A percentile compares a stretch with the other conserved stretches of the same genome.
Conservation (phyloP, 2,113 vertebrate species). For the Tetrao urogallus region DNA sequence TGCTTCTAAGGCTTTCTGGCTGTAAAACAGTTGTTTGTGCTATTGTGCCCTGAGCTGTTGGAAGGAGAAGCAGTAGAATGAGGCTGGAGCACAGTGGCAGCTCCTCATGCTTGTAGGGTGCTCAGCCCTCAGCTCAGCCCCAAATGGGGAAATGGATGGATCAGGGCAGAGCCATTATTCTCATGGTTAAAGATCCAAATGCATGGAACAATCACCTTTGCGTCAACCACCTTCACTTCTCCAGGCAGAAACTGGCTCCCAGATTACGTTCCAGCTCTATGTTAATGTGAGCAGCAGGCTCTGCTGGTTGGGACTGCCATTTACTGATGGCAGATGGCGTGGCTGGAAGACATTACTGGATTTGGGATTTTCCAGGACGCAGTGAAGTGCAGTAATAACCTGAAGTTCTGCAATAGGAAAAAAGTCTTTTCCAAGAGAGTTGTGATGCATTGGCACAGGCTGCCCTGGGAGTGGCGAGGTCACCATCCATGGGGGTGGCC, state of each 20-base stretch:
- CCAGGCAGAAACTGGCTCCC: not conserved
- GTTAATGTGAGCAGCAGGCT: not conserved
- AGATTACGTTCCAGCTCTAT: not conserved
- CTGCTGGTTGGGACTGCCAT: not conserved
- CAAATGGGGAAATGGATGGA: not conserved
- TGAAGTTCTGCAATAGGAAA: too few relatives aligned
- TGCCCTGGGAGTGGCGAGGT: too few relatives aligned
- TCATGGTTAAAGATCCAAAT: too few relatives aligned
- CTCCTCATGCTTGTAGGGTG: not conserved
- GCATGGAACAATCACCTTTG: not conserved
- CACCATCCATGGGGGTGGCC: too few relatives aligned
- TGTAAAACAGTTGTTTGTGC: not conserved
- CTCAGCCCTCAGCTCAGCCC: not conserved
- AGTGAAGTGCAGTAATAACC: not conserved
- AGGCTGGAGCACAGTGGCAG: not conserved
- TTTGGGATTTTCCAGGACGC: not conserved
- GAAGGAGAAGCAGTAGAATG: not conserved
- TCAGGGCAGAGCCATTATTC: not conserved
- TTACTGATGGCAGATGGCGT: not conserved
- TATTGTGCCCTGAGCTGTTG: not conserved
- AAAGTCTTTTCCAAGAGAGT: too few relatives aligned
- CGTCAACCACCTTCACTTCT: not conserved
- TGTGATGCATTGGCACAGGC: too few relatives aligned
- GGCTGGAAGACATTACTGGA: not conserved
- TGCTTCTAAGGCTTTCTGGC: not conserved